Base-by-base conservation (phyloP, 2,797 vertebrate genomes). In the Oophaga sylvatica region DNA sequence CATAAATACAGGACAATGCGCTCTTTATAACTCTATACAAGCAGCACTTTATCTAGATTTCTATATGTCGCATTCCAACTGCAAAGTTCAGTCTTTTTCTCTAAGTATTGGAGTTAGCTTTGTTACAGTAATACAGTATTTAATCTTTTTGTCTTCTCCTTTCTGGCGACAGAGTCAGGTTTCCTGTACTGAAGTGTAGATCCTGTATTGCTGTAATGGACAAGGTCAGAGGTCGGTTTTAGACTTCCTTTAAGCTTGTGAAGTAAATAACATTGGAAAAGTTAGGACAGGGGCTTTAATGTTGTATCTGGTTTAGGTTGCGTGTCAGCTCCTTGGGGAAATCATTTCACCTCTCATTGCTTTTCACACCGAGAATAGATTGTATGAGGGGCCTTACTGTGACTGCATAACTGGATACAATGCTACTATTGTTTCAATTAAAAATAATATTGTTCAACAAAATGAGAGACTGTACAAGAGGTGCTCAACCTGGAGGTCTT, bases 241-340 rank as follows among this genome's bases (percentile, higher is more conserved):
- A 75, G 53, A 31, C 48, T 75, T 11, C 31, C n/a, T 71, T 31
- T 59, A 84, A 62, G 53, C 45, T 6, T 75, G 31, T 45, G 73
- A 84, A 84, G 31, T 62, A 73, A 75, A 75, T 84, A 75, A 75
- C 70, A 84, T 29, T 56, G 63, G 15, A 68, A 71, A 73, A 75
- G 82, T 84, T 73, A 62, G 82, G 29, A 60, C 68, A 22, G 31
- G 70, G 82, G 29, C 82, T 84, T 57, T 75, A n/a, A 75, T 75
- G 70, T 62, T 45, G 31, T 60, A 26, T 84, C 53, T 75, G 31
- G 20, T 60, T 75, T 31, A 84, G 31, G 75, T 62, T 20, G 10
- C 59, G 59, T 84, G 68, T 75, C 70, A 45, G 82, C 65, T 84
- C 82, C 70, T n/a, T 62, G 7, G 82, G 82, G 82, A 84, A 84